Evolutionary conservation across 2,113 vertebrate genomes (phyloP), one percentile per base, ranked within the genome.

Genomic region (Pelecanoides urinatrix): DNA sequence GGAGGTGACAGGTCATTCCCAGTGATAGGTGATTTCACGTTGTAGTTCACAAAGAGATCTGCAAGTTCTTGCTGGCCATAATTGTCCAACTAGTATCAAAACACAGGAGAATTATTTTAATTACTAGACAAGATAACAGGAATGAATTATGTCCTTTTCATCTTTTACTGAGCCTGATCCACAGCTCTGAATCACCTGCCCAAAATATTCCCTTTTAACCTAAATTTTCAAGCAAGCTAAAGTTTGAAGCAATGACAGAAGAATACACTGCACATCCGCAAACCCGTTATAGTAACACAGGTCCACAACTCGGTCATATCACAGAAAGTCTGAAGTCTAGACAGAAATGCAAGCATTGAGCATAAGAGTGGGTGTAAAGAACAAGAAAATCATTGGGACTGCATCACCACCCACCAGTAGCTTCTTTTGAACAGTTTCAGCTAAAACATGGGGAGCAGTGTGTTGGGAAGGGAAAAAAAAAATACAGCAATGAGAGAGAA

Each of bases 41-140:
- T 99, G 98, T 99, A 99, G 94, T 99, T 99, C 91, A 99, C 98
- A 96, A 99, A 99, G 71, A 99, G 98, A 86, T 99, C 99, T 0
- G 98, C 97, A 71, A 99, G 98, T 90, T 99, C 98, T 93, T 99
- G 98, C 78, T 99, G 99, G 73, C 98, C 98, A 18, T 98, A 99
- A 94, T 99, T 99, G 94, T 99, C 99, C 98, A 99, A 98, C 99
- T 99, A 90, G 47, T 34, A 94, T 2, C 63, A 96, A 93, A 73
- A 95, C 15, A 96, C 3, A 74, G 15, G 76, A 94, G 56, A 84
- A 88, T 74, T 45, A 21, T 38, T 49, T 74, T 61, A 76, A 95
- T 91, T 91, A 81, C 40, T 67, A 59, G n/a, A 52, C 12, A 85
- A 86, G n/a, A 5, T 34, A 71, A 78, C 32, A 82, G 50, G 8